These are phyloP conservation scores for Drosophila kuntzei DNA, from an alignment of 2,888 invertebrate genomes.

Conservation along the genomic window DNA sequence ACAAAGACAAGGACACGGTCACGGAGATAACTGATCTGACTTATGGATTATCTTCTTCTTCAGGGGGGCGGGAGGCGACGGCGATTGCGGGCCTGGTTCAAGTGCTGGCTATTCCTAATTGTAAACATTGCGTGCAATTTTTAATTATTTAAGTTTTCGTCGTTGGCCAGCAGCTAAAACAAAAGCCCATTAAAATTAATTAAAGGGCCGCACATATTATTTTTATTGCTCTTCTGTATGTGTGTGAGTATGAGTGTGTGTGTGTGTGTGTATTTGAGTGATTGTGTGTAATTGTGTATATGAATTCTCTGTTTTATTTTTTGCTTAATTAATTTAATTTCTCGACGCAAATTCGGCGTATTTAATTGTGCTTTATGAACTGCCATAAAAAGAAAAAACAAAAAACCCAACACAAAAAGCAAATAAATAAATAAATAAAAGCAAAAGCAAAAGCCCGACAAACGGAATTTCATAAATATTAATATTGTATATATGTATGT, in stretches of 20 bases:
- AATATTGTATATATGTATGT: conserved; percentile 59
- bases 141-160: conserved; percentile 84
- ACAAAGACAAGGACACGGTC: neutral
- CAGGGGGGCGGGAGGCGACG: neutral
- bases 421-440: conserved; percentile 34
- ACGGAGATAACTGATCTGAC: neutral
- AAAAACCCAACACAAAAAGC: conserved; percentile 37
- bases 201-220: conserved; percentile 76
- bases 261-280: conserved; percentile 14
- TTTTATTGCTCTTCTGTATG: conserved; percentile 67
- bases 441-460: conserved; percentile 35
- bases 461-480: conserved; percentile 67
- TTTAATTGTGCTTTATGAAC: conserved; percentile 81
- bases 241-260: conserved; percentile 20
- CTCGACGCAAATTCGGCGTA: conserved; percentile 69
- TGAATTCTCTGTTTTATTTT: conserved; percentile 62
- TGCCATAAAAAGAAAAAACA: conserved; percentile 76
- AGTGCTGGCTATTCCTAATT: conserved; percentile 78
- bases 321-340: conserved; percentile 80
- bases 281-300: conserved; percentile 43
- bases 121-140: conserved; percentile 84
- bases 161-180: conserved; percentile 58
- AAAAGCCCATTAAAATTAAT: conserved; percentile 80
- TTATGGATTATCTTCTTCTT: neutral
- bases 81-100: conserved; percentile 45